Evolutionary conservation across 2,888 invertebrate genomes (phyloP), one percentile per base, ranked within the genome.

Genomic region (Pediacus dermestoides): DNA sequence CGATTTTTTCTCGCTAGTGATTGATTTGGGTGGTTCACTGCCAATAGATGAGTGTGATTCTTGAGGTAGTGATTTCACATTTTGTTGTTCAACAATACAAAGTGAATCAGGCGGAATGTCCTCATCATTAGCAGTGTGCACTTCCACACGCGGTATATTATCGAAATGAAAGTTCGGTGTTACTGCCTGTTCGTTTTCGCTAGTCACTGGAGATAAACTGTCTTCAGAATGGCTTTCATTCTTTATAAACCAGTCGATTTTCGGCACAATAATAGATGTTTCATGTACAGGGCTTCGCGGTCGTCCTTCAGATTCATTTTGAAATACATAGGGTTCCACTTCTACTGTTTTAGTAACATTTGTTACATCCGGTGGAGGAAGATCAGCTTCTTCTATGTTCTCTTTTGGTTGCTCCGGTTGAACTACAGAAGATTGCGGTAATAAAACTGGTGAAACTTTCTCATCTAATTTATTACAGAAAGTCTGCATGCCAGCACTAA

Each of bases 401-500:
- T 30, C 26, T 18, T 12, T 16, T 9, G 10, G 4, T n/a, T 23
- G 4, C 3, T 4, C 10, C 3, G 23, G 23, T 10, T 9, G n/a
- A 6, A 9, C 9, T 23, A 9, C 10, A 4, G 23, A 3, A n/a
- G 37, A 34, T 37, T 31, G 35, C 6, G 55, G 49, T 8, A 50
- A 40, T 10, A 44, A 9, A 10, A 53, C 43, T 15, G 61, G 73
- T 3, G 72, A 68, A 4, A 67, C 61, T 10, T 58, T 41, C 39
- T 67, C 66, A 36, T 61, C 57, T 15, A 65, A 48, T 50, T 64
- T 64, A 39, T 52, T 61, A 76, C 37, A 83, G 64, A 84, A 81
- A 2, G 79, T 80, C 60, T 82, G 81, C 81, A 82, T 82, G 28
- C 78, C 76, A 0, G 81, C 76, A 58, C 79, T 81, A 8, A 81